A percentile compares a stretch with the other conserved stretches of the same genome.
phyloP scores from a whole-genome alignment of 2,888 invertebrate species.

The Marronus borbonicus region DNA sequence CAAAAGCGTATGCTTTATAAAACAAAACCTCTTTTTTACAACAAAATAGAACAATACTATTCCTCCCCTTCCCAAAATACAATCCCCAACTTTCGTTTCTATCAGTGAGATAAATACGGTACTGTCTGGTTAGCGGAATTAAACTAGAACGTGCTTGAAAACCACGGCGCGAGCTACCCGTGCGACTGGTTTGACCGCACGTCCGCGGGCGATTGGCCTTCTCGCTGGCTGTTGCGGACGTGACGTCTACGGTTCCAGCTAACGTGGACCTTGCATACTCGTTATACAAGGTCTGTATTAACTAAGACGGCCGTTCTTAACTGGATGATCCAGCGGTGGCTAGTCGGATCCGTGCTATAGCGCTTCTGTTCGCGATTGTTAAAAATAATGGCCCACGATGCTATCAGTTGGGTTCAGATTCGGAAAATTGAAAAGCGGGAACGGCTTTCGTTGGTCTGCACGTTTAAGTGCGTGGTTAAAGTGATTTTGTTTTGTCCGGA shows the following conservation, averaged over 20 bases:
- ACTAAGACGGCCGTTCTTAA: too few relatives aligned
- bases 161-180: constrained; percentile 65
- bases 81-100: constrained; percentile 27
- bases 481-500: too few relatives aligned
- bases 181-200: constrained; percentile 65
- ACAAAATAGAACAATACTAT: too few relatives aligned
- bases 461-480: too few relatives aligned
- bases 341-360: constrained; percentile 8
- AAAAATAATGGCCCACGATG: background rate
- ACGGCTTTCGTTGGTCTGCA: too few relatives aligned
- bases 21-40: too few relatives aligned
- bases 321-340: constrained; percentile 11
- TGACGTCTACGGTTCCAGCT: constrained; percentile 7
- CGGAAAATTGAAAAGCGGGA: too few relatives aligned
- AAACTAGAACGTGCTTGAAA: constrained; percentile 71
- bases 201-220: constrained; percentile 68
- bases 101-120: constrained; percentile 68
- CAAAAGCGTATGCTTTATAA: too few relatives aligned
- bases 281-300: too few relatives aligned
- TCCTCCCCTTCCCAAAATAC: too few relatives aligned
- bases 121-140: constrained; percentile 64
- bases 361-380: constrained; percentile 7
- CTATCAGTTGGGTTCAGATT: too few relatives aligned
- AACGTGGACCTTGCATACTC: background rate
- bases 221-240: constrained; percentile 10